phyloP scores from a whole-genome alignment of 1,140 invertebrate genomes.

The Bombus impatiens region DNA sequence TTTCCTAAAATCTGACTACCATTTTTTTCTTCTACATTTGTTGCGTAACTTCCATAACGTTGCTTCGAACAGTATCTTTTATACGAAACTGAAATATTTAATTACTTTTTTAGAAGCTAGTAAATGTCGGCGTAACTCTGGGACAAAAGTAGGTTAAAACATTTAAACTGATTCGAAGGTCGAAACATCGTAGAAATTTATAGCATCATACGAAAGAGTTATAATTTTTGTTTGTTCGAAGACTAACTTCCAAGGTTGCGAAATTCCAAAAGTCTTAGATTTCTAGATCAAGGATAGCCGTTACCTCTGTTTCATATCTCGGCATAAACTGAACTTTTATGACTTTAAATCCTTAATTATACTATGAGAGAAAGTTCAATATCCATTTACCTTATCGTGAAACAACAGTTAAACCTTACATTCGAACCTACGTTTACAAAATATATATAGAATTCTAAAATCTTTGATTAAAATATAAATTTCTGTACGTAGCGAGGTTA shows the following conservation, averaged over 20 bases:
- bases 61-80: not conserved
- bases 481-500: not conserved
- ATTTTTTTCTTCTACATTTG: too few species aligned
- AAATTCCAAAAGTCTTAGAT: not conserved
- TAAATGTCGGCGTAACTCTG: not conserved
- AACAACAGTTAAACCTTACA: too few species aligned
- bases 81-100: not conserved
- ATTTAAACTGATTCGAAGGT: not conserved
- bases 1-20: too few species aligned
- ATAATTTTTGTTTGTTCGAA: not conserved
- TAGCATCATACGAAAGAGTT: not conserved
- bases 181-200: constrained; percentile 4
- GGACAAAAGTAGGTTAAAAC: not conserved
- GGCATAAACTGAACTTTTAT: not conserved
- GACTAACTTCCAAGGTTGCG: not conserved
- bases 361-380: not conserved
- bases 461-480: not conserved
- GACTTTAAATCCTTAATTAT: not conserved
- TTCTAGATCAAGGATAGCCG: not conserved
- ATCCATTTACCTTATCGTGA: not conserved
- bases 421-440: not conserved
- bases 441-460: not conserved
- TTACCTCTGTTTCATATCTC: not conserved
- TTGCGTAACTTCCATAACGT: not conserved
- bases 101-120: not conserved